Base-by-base conservation (phyloP, 2,113 vertebrate genomes). In the Climacteris rufus region DNA sequence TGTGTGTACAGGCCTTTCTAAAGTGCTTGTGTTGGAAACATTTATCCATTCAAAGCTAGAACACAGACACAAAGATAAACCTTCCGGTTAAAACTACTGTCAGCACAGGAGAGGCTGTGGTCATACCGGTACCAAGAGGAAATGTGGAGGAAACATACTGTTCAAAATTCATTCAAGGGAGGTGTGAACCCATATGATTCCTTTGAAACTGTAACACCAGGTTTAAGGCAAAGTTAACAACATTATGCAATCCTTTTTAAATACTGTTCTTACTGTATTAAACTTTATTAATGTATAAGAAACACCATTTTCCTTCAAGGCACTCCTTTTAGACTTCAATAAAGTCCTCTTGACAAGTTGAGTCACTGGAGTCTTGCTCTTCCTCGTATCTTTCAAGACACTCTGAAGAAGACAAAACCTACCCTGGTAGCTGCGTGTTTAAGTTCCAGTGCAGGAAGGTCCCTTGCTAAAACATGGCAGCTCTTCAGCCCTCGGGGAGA, bases 171-270 rank as follows among this genome's bases (percentile, higher is more conserved):
- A 23, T 40, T 63, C 0, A 0, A 50, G 65, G 31, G 56, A 84
- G 11, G 15, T 37, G 22, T 10, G 31, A 74, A 49, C 11, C 19
- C 8, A 3, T 6, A 7, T 0, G 1, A 40, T 49, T 61, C 0
- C 4, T 40, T 70, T 1, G 1, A 61, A 40, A 50, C 39, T 21
- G 11, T 13, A 91, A 53, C 28, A 28, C 20, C 11, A 31, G 15
- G 8, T 50, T 78, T 75, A 90, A 75, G 21, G 47, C 35, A 39
- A 86, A 28, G 28, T 13, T 86, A 54, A 63, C 0, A 2, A 45
- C 11, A 23, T 80, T 31, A 33, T 2, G 0, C 21, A 88, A 39
- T 37, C 42, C 9, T 33, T 87, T 56, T 8, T 0, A 14, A 47
- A 77, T 31, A 9, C 17, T 69, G 7, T 72, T 56, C 49, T 74